Evolutionary conservation across 2,113 vertebrate genomes (phyloP).

Genomic region (Cavia porcellus): DNA sequence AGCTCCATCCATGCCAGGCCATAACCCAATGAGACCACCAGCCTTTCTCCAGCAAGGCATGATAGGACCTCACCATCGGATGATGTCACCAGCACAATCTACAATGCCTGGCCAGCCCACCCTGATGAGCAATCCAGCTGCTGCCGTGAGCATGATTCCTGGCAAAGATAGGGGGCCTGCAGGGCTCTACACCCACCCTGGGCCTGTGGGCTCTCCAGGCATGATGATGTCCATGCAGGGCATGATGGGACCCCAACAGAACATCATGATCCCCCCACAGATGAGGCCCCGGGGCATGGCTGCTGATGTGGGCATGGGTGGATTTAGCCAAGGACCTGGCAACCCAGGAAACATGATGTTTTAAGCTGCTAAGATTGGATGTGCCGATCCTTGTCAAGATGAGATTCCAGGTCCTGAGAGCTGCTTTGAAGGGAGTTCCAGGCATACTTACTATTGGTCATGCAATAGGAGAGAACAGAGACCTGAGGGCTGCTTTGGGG

Average conservation of each 20-base stretch:
- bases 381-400: conserved; percentile 88
- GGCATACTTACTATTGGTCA: conserved; percentile 87
- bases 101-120: conserved; percentile 92
- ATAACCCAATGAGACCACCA: conserved; percentile 96
- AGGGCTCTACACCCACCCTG: conserved; percentile 94
- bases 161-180: conserved; percentile 95
- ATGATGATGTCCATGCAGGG: conserved; percentile 99
- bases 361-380: conserved; percentile 94
- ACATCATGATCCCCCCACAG: conserved; percentile 99
- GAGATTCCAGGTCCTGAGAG: conserved; percentile 90
- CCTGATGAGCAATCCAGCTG: conserved; percentile 93
- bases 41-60: conserved; percentile 99
- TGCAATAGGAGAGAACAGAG: conserved; percentile 91
- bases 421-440: conserved; percentile 85
- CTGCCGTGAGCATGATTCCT: conserved; percentile 94
- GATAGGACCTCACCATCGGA: conserved; percentile 98
- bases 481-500: conserved; percentile 89
- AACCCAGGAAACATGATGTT: conserved; percentile 99
- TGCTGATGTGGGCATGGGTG: conserved; percentile 97
- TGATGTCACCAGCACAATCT: conserved; percentile 96
- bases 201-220: conserved; percentile 97
- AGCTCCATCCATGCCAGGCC: conserved; percentile 92
- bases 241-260: conserved; percentile 99
- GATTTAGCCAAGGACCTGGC: conserved; percentile 98
- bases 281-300: conserved; percentile 98